Base-by-base conservation (phyloP, 2,888 invertebrate species). In the Tenthredo notha region DNA sequence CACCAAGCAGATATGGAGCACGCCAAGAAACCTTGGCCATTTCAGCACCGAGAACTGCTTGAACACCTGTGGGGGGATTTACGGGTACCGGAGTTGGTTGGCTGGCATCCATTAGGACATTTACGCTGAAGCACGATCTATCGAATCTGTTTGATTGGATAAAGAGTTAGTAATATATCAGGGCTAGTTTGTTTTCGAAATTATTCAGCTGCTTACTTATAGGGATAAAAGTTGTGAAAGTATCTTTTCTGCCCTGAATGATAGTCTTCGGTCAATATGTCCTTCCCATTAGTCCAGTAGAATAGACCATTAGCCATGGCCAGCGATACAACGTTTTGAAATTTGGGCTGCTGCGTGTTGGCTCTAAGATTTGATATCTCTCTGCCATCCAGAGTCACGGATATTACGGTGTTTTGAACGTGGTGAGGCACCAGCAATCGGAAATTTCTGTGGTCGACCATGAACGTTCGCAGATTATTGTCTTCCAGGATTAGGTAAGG, bases 241-340 rank as follows among this genome's bases (percentile, higher is more conserved):
- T 97, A 98, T 90, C 95, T 95, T 87, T 96, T 95, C 83, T 95
- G 95, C 72, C 94, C 95, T 0, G 94, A 94, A 90, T 96, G 97
- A 91, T 97, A 97, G 90, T 97, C 98, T 92, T 98, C 98, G 18
- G 96, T 96, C 74, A 97, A 94, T 87, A 98, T 95, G 90, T 96
- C 96, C 83, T 95, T 94, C 0, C 97, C 97, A 90, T 97, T 97
- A 0, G 97, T 98, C 98, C 98, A 98, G 91, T 97, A 98, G 91
- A 98, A 98, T 15, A 97, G 94, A 9, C 96, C 96, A 90, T 96
- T 96, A 5, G 96, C 96, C 91, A 95, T 96, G 0, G 97, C 96
- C 86, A 98, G 94, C 6, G 98, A 98, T 10, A 96, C 94, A 0
- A 97, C 97, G 83, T 96, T 95, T 85, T 95, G 94, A 90, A 98